Percentiles rank a stretch among this genome's conserved stretches.
phyloP scores from a whole-genome alignment of 30 jellyfish, hydroid and myxozoan species.

The Rhopilema esculentum region DNA sequence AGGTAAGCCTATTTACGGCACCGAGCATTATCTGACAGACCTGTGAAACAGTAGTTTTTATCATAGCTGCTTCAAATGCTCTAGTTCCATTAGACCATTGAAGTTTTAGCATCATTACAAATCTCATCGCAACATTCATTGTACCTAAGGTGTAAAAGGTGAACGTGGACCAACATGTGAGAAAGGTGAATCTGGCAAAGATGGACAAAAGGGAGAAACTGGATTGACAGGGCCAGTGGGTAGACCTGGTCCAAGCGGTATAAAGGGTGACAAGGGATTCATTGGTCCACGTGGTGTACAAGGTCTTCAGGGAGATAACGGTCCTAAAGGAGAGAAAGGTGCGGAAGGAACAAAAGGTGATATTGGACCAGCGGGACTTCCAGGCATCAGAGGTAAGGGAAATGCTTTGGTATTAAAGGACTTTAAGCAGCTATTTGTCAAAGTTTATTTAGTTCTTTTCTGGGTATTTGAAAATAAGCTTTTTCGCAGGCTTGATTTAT shows the following conservation, averaged over 20 bases:
- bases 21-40: no score
- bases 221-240: slow-evolving; percentile 77
- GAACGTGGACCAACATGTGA: slow-evolving; percentile 77
- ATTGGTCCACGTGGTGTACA: slow-evolving; percentile 31
- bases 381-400: slow-evolving; percentile 35
- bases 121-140: not conserved
- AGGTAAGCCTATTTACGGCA: slow-evolving; percentile 64
- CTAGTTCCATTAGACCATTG: not conserved
- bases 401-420: not conserved
- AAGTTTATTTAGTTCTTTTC: not conserved
- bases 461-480: no score
- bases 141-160: slow-evolving; percentile 68
- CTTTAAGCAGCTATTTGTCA: not conserved
- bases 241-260: slow-evolving; percentile 54
- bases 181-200: slow-evolving; percentile 81
- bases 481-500: no score
- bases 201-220: slow-evolving; percentile 71
- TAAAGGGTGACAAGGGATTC: slow-evolving; percentile 67
- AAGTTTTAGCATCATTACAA: not conserved
- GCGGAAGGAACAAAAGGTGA: slow-evolving; percentile 41
- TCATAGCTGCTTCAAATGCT: no score
- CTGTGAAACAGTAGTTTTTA: no score
- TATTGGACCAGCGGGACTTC: slow-evolving; percentile 33
- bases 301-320: slow-evolving; percentile 28
- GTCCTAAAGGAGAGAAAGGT: slow-evolving; percentile 72